Evolutionary conservation across 2,113 vertebrate species (phyloP).

Genomic region (Regulus satrapa): DNA sequence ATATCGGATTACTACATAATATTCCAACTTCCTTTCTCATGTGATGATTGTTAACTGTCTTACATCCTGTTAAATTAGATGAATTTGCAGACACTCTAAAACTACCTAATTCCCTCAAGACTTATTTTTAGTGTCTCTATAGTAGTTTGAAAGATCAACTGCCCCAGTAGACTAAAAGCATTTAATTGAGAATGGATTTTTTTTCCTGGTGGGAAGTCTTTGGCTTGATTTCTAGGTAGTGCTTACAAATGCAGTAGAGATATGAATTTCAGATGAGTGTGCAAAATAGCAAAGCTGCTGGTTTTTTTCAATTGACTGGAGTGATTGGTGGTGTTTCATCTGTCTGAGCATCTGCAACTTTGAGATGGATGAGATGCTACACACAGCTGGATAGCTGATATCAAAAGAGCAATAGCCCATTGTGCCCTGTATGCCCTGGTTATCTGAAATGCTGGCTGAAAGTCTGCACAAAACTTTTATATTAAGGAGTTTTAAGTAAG

Average conservation of each 20-base stretch:
- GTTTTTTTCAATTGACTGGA: neutral
- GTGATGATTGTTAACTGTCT: slow-evolving; percentile 15
- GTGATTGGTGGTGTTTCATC: slow-evolving; percentile 18
- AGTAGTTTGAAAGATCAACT: neutral
- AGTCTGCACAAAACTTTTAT: neutral
- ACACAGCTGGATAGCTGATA: slow-evolving; percentile 23
- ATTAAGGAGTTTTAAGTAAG: neutral
- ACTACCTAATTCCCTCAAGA: neutral
- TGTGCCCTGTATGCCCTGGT: neutral
- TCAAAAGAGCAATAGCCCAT: neutral
- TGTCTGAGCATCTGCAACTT: neutral
- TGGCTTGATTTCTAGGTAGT: neutral
- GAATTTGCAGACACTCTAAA: slow-evolving; percentile 2
- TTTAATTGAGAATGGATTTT: neutral
- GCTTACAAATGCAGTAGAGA: neutral
- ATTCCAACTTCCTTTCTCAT: slow-evolving; percentile 24
- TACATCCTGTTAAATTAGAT: slow-evolving; percentile 9
- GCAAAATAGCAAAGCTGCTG: neutral
- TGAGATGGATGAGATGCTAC: neutral
- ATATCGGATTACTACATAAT: slow-evolving; percentile 53
- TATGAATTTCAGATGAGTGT: slow-evolving; percentile 2
- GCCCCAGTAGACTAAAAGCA: neutral
- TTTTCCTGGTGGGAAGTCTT: neutral
- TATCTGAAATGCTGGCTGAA: neutral
- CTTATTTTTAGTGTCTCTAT: neutral